These are phyloP conservation scores for Eupithecia pulchellata DNA, from an alignment of 2,888 invertebrate species.

Conservation along the genomic window DNA sequence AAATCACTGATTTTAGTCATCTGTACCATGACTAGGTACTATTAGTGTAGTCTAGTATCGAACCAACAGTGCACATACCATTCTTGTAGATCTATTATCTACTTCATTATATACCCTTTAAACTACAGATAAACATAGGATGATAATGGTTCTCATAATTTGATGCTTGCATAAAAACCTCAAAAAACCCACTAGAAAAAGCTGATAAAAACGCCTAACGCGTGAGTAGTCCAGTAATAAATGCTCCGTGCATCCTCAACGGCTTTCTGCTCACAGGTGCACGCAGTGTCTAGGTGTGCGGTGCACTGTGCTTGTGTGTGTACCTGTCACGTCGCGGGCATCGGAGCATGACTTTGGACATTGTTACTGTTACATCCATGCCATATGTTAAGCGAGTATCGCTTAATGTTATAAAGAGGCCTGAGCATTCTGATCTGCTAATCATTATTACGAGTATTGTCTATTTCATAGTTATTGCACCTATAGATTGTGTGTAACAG, in stretches of 20 bases:
- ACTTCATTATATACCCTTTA: neutral
- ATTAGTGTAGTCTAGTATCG: neutral
- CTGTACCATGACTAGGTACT: neutral
- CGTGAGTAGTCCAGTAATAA: slow-evolving; percentile 14
- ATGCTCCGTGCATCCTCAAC: slow-evolving; percentile 4
- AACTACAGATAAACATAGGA: no score
- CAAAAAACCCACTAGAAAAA: neutral
- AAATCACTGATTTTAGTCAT: neutral
- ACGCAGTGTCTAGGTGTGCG: slow-evolving; percentile 45
- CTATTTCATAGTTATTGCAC: no score
- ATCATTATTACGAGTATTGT: neutral
- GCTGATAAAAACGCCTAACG: neutral
- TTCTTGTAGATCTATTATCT: no score
- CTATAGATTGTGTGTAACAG: no score
- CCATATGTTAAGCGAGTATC: neutral
- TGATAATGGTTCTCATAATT: neutral
- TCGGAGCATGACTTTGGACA: neutral
- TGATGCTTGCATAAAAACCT: neutral
- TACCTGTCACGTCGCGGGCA: slow-evolving; percentile 10
- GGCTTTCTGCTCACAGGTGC: slow-evolving; percentile 34
- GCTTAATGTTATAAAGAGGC: neutral
- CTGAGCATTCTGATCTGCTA: neutral
- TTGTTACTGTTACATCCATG: neutral
- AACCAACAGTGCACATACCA: neutral
- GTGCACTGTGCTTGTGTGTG: slow-evolving; percentile 37